Evolutionary conservation across 2,113 vertebrate species (phyloP).

Genomic region (Semicossyphus pulcher): DNA sequence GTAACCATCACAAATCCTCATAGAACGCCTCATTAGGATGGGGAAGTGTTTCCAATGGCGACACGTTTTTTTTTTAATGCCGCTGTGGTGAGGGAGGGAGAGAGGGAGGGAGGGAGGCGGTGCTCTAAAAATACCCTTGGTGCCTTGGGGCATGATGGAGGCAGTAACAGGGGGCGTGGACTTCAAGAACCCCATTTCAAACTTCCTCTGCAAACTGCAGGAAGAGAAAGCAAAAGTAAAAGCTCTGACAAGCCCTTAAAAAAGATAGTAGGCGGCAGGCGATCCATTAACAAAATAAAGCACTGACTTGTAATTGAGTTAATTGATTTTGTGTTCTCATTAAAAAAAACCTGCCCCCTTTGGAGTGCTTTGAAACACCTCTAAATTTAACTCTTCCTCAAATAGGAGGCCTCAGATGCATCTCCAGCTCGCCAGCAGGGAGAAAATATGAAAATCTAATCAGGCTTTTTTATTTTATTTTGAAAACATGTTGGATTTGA

Average conservation of each 20-base stretch:
- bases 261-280: background rate
- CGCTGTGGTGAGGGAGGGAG: background rate
- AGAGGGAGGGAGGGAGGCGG: background rate
- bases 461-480: background rate
- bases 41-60: constrained; percentile 45
- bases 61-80: constrained; percentile 22
- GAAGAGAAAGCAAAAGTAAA: background rate
- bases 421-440: background rate
- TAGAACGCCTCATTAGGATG: constrained; percentile 53
- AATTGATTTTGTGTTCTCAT: constrained; percentile 21
- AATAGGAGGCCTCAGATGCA: background rate
- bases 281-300: background rate
- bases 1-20: constrained; percentile 46
- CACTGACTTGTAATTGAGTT: background rate
- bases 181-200: constrained; percentile 1
- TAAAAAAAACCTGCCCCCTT: background rate
- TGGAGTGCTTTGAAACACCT: background rate
- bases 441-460: background rate
- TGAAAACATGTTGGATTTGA: constrained; percentile 1
- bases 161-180: constrained; percentile 1
- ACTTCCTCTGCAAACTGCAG: background rate
- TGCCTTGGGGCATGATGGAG: constrained; percentile 36
- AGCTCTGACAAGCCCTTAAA: background rate
- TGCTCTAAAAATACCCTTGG: constrained; percentile 55
- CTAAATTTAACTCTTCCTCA: constrained; percentile 15